Evolutionary conservation across 2,113 vertebrate species (phyloP).

Genomic region (Passer montanus): DNA sequence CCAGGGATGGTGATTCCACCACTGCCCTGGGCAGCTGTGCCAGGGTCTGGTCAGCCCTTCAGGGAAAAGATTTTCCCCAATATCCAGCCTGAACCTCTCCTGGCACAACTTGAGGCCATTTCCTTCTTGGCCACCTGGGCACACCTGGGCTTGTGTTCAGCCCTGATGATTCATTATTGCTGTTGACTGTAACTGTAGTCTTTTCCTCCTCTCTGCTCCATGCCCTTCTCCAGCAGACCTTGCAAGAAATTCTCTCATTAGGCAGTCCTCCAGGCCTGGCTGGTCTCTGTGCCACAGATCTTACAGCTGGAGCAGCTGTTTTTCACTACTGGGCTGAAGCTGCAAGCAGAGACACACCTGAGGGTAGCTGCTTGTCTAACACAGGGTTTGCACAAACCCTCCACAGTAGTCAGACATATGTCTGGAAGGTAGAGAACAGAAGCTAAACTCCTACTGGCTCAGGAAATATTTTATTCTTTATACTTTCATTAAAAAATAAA

Average conservation of each 20-base stretch:
- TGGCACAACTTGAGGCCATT: fast-evolving
- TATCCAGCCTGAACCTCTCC: not conserved
- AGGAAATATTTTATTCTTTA: slow-evolving; percentile 71
- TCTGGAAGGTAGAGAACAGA: not conserved
- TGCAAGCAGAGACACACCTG: not conserved
- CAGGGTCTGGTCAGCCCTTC: not conserved
- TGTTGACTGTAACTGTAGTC: fast-evolving
- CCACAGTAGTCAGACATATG: fast-evolving
- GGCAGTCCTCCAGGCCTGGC: not conserved
- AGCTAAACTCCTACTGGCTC: not conserved
- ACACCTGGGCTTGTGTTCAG: not conserved
- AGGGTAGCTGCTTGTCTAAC: not conserved
- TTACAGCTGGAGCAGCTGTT: not conserved
- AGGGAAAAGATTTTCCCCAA: not conserved
- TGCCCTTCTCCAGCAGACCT: not conserved
- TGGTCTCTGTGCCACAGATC: not conserved
- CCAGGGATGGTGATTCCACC: not conserved
- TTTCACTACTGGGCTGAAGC: not conserved
- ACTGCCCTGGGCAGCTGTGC: not conserved
- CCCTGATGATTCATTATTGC: not conserved
- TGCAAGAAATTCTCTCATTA: not conserved
- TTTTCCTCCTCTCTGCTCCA: not conserved
- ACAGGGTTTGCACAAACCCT: not conserved
- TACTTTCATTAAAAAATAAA: slow-evolving; percentile 80
- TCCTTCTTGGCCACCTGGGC: not conserved